Evolutionary conservation across 2,113 vertebrate species (phyloP).

Genomic region (Sturnira hondurensis): DNA sequence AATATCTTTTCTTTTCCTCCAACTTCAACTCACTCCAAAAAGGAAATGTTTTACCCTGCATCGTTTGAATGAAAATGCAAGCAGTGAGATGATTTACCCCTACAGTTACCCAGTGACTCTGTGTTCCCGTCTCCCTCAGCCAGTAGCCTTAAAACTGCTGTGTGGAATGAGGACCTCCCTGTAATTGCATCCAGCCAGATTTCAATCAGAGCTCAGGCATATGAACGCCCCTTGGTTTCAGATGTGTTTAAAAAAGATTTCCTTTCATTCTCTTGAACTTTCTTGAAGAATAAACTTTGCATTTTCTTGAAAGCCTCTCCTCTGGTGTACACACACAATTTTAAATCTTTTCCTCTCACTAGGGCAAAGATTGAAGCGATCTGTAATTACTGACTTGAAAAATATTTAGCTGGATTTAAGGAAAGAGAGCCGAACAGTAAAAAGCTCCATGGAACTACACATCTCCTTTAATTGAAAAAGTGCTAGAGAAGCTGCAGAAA

Average conservation of each 20-base stretch:
- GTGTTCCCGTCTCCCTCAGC: conserved; percentile 56
- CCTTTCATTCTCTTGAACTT: conserved; percentile 65
- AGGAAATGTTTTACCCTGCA: conserved; percentile 49
- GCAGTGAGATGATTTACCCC: conserved; percentile 69
- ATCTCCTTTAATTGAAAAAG: neutral
- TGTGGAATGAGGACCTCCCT: conserved; percentile 70
- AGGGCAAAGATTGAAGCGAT: conserved; percentile 38
- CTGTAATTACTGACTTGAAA: conserved; percentile 50
- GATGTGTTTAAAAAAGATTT: conserved; percentile 68
- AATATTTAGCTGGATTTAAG: conserved; percentile 17
- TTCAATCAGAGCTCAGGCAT: conserved; percentile 72
- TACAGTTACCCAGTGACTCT: conserved; percentile 70
- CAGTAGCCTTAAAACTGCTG: conserved; percentile 76
- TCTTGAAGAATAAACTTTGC: conserved; percentile 54
- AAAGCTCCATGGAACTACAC: neutral
- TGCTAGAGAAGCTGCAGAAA: neutral
- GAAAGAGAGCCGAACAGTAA: neutral
- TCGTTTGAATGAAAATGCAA: conserved; percentile 75
- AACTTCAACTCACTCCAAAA: conserved; percentile 42
- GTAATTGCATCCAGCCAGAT: conserved; percentile 75
- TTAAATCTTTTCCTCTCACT: conserved; percentile 34
- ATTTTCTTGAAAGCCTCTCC: conserved; percentile 64
- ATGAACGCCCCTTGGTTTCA: conserved; percentile 71
- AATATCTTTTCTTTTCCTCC: conserved; percentile 29
- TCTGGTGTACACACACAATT: neutral